phyloP scores from a whole-genome alignment of 2,113 vertebrate genomes.

The Eubucco bourcierii region DNA sequence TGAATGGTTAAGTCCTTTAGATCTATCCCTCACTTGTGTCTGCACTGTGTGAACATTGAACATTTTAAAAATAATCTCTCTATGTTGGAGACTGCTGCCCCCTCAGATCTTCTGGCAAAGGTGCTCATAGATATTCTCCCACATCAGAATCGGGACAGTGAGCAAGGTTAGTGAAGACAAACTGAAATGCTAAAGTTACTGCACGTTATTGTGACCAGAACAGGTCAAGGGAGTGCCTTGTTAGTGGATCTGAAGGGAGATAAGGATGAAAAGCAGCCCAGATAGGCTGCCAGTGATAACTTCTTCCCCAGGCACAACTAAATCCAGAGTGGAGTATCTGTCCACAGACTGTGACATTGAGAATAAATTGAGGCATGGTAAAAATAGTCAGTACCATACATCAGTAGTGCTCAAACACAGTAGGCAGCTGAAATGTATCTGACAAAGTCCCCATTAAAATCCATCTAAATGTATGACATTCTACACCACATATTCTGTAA shows the following conservation, averaged over 20 bases:
- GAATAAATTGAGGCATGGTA: neutral
- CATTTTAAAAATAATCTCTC: neutral
- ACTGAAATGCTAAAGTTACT: neutral
- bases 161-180: neutral
- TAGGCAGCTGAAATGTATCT: neutral
- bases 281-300: neutral
- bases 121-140: conserved; percentile 4
- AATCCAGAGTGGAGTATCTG: neutral
- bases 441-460: neutral
- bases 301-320: neutral
- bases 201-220: neutral
- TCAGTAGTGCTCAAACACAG: neutral
- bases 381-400: conserved; percentile 32
- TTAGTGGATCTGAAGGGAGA: conserved; percentile 21
- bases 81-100: neutral
- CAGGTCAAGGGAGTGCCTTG: neutral
- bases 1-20: neutral
- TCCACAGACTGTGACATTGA: neutral
- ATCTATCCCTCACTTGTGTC: neutral
- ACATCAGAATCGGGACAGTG: neutral
- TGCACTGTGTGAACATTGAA: neutral
- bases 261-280: conserved; percentile 2
- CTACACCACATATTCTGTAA: neutral
- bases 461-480: neutral
- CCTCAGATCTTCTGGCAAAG: conserved; percentile 4